phyloP scores from a whole-genome alignment of 2,113 vertebrate genomes.

The Microcebus lehilahytsara region DNA sequence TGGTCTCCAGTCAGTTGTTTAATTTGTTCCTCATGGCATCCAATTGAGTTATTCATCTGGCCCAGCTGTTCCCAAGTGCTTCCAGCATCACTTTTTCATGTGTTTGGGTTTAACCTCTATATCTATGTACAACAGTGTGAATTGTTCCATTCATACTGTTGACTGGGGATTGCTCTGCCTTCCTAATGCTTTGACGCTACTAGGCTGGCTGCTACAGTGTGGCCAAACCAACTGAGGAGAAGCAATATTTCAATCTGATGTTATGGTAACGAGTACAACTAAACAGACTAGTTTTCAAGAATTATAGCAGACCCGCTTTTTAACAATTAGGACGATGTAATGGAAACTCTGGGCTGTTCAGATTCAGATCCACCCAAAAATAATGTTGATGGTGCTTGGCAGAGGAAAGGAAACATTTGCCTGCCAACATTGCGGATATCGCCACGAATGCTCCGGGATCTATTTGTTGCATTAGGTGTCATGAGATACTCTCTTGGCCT shows the following conservation, averaged over 20 bases:
- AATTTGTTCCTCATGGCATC: slow-evolving; percentile 92
- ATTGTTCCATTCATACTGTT: slow-evolving; percentile 86
- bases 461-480: slow-evolving; percentile 80
- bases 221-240: slow-evolving; percentile 75
- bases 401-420: slow-evolving; percentile 67
- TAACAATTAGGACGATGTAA: slow-evolving; percentile 82
- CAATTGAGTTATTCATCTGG: slow-evolving; percentile 90
- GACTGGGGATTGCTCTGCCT: slow-evolving; percentile 80
- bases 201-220: slow-evolving; percentile 75
- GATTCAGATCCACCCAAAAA: slow-evolving; percentile 82
- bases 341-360: slow-evolving; percentile 80
- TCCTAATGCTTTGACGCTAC: slow-evolving; percentile 78
- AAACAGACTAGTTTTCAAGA: slow-evolving; percentile 79
- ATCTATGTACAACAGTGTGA: slow-evolving; percentile 85
- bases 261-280: slow-evolving; percentile 81
- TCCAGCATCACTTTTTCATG: slow-evolving; percentile 86
- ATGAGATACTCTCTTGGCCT: slow-evolving; percentile 78
- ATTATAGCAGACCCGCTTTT: slow-evolving; percentile 72
- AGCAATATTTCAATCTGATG: slow-evolving; percentile 74
- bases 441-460: slow-evolving; percentile 75
- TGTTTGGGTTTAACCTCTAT: slow-evolving; percentile 90
- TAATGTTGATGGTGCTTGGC: slow-evolving; percentile 82
- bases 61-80: slow-evolving; percentile 90
- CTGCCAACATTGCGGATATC: slow-evolving; percentile 80
- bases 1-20: slow-evolving; percentile 88